Evolutionary conservation across 2,797 vertebrate species (phyloP).

Genomic region (Chromis chromis): DNA sequence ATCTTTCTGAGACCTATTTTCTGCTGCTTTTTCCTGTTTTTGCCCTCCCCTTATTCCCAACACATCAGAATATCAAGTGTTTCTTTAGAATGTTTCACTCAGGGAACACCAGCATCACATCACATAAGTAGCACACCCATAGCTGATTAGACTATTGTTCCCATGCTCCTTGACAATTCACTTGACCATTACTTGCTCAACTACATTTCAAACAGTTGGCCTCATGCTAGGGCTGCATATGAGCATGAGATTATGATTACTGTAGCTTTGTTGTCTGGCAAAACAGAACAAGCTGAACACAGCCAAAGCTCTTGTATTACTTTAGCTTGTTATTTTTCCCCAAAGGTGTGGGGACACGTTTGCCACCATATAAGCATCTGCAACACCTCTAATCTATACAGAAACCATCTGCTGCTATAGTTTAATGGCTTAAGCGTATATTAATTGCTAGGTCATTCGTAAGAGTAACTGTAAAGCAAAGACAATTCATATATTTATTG

Average conservation of each 20-base stretch:
- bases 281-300: constrained; percentile 30
- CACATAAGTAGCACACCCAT: not conserved
- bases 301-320: constrained; percentile 15
- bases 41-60: constrained; percentile 32
- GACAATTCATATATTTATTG: too few species aligned
- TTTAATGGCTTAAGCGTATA: not conserved
- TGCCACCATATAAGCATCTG: not conserved
- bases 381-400: constrained; percentile 18
- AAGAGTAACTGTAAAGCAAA: not conserved
- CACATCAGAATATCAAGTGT: constrained; percentile 23
- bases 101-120: constrained; percentile 34
- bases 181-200: constrained; percentile 10
- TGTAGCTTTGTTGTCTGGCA: constrained; percentile 49
- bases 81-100: constrained; percentile 26
- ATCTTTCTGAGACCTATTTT: constrained; percentile 45
- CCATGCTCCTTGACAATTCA: constrained; percentile 14
- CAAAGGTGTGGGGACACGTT: constrained; percentile 3
- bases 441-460: not conserved
- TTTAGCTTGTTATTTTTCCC: constrained; percentile 9
- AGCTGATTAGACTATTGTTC: not conserved
- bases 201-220: constrained; percentile 22
- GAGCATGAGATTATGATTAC: constrained; percentile 28
- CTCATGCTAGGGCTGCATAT: constrained; percentile 13
- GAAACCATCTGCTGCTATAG: too few species aligned
- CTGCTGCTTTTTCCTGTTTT: constrained; percentile 32